phyloP scores from a whole-genome alignment of 1,140 invertebrate species.

The Stenopsyche tienmushanensis region DNA sequence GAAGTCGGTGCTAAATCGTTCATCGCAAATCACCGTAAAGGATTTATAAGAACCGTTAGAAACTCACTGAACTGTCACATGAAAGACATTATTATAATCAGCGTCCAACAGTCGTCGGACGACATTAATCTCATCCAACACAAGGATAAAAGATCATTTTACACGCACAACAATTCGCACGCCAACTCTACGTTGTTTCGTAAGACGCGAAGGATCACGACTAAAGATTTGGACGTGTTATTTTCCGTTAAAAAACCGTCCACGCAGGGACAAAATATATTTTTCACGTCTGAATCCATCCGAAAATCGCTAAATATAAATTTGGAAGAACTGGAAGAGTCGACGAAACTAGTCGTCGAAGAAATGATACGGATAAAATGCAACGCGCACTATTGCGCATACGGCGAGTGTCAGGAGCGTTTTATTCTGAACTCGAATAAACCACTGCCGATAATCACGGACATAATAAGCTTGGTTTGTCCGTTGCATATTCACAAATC shows the following conservation, averaged over 20 bases:
- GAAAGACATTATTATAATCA: conserved; percentile 66
- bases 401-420: conserved; percentile 76
- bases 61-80: conserved; percentile 70
- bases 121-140: conserved; percentile 38
- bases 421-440: conserved; percentile 68
- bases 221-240: conserved; percentile 75
- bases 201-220: conserved; percentile 45
- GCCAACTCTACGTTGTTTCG: not conserved
- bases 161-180: not conserved
- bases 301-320: conserved; percentile 65
- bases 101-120: conserved; percentile 59
- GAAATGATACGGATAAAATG: conserved; percentile 75
- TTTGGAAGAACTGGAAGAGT: conserved; percentile 67
- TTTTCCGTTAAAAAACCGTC: conserved; percentile 69
- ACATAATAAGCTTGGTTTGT: conserved; percentile 80
- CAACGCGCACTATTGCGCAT: conserved; percentile 67
- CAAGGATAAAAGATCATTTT: conserved; percentile 33
- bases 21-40: conserved; percentile 74
- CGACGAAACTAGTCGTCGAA: conserved; percentile 69
- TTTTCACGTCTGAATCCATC: conserved; percentile 62
- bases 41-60: conserved; percentile 72
- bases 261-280: conserved; percentile 46
- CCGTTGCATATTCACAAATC: conserved; percentile 69
- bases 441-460: conserved; percentile 68
- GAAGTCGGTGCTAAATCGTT: conserved; percentile 79